Percentiles rank a stretch among this genome's conserved stretches.
phyloP scores from a whole-genome alignment of 2,888 invertebrate species.

The Luffia ferchaultella region DNA sequence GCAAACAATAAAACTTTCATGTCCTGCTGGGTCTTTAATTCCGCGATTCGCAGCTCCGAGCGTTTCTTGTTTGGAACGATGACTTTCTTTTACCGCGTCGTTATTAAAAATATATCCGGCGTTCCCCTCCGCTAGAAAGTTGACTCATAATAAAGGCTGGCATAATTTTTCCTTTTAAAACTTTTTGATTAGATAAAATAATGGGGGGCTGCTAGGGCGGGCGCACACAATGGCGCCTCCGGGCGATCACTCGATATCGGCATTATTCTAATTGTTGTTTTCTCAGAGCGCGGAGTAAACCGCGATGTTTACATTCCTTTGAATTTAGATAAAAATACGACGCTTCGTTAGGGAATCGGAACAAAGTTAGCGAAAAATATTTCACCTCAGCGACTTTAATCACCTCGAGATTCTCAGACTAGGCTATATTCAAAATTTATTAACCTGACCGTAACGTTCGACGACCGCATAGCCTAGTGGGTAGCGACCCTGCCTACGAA shows the following conservation, averaged over 20 bases:
- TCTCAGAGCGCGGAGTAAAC: slow-evolving; percentile 23
- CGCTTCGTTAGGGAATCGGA: slow-evolving; percentile 25
- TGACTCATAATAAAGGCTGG: slow-evolving; percentile 66
- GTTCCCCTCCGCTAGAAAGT: slow-evolving; percentile 58
- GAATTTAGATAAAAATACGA: slow-evolving; percentile 32
- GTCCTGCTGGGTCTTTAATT: no score
- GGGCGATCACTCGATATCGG: slow-evolving; percentile 56
- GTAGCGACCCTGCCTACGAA: no score
- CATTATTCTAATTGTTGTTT: slow-evolving; percentile 61
- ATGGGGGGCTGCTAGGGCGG: slow-evolving; percentile 54
- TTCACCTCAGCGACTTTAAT: no score
- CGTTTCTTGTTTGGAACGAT: slow-evolving; percentile 30
- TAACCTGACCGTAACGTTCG: no score
- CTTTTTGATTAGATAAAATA: slow-evolving; percentile 69
- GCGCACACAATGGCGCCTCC: slow-evolving; percentile 27
- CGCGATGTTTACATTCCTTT: slow-evolving; percentile 47
- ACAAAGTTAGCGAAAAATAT: no score
- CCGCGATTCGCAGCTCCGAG: slow-evolving; percentile 18
- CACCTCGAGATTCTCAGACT: no score
- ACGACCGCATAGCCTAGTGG: no score
- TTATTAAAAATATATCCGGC: slow-evolving; percentile 63
- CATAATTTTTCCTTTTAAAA: slow-evolving; percentile 68
- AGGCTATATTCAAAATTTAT: no score
- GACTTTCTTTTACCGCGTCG: slow-evolving; percentile 46
- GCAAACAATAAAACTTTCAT: no score